phyloP scores from a whole-genome alignment of 2,113 vertebrate species.

The Lepus americanus region DNA sequence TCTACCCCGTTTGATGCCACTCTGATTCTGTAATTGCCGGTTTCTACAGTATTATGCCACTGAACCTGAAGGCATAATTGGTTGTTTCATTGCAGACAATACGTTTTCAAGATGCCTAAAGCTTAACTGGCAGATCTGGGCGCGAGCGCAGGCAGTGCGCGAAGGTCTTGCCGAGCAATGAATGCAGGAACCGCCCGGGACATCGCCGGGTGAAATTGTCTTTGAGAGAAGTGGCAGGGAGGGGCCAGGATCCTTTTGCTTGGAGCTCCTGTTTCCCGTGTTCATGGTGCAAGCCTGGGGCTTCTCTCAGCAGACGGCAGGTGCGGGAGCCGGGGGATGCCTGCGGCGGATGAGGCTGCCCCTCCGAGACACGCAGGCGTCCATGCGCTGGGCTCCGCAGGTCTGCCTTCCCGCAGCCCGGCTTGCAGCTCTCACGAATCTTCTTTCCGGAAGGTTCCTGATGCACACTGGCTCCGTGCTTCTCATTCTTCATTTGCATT shows the following conservation, averaged over 20 bases:
- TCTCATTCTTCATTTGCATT: neutral
- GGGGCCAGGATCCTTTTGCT: constrained; percentile 53
- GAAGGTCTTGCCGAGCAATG: constrained; percentile 61
- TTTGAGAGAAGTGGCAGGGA: neutral
- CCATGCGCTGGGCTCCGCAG: neutral
- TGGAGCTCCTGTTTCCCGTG: constrained; percentile 60
- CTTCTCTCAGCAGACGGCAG: neutral
- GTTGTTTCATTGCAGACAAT: constrained; percentile 91
- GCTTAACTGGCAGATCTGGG: constrained; percentile 88
- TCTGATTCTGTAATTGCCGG: constrained; percentile 91
- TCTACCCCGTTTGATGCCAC: constrained; percentile 87
- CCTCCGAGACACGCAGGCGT: accelerated
- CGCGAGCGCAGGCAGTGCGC: constrained; percentile 70
- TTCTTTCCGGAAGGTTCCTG: neutral
- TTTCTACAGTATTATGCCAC: constrained; percentile 93
- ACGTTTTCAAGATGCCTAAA: constrained; percentile 84
- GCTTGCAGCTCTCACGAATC: neutral
- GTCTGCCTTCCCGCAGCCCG: neutral
- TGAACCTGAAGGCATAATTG: constrained; percentile 92
- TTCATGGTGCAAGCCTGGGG: constrained; percentile 54
- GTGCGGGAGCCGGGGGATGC: accelerated
- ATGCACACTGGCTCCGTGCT: neutral
- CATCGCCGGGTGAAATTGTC: neutral
- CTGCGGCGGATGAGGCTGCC: neutral
- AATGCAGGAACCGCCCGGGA: constrained; percentile 55